phyloP scores from a whole-genome alignment of 1,140 invertebrate genomes.

The Dreissena polymorpha region DNA sequence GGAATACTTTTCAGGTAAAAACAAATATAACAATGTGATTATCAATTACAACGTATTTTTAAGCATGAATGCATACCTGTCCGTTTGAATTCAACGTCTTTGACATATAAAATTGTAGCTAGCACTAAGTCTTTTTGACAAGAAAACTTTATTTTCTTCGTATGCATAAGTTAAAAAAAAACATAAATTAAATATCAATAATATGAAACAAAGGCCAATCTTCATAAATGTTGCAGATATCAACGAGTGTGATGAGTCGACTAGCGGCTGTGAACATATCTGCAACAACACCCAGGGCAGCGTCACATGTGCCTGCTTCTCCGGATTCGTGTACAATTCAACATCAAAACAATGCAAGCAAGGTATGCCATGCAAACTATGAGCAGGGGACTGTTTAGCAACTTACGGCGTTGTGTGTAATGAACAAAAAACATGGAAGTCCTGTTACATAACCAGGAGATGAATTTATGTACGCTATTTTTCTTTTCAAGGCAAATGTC shows the following conservation, averaged over 20 bases:
- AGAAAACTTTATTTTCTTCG: not conserved
- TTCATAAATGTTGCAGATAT: slow-evolving; percentile 25
- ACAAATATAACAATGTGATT: no score
- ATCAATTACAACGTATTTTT: no score
- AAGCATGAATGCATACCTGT: no score
- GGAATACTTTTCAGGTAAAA: no score
- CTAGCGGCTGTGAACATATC: slow-evolving; percentile 28
- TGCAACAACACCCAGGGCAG: slow-evolving; percentile 26
- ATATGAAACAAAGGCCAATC: not conserved
- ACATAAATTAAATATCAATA: not conserved
- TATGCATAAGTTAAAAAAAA: not conserved
- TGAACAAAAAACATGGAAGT: not conserved
- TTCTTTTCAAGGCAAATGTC: not conserved
- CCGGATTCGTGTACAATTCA: slow-evolving; percentile 3
- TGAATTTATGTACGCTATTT: not conserved
- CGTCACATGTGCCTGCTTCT: slow-evolving; percentile 9
- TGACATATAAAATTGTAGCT: not conserved
- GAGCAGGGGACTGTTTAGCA: not conserved
- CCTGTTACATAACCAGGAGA: not conserved
- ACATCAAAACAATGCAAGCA: no score
- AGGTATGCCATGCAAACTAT: not conserved
- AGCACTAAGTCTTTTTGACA: no score
- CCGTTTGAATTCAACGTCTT: not conserved
- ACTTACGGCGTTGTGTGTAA: not conserved
- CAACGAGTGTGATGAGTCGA: slow-evolving; percentile 40